Conservation (phyloP, 2,113 vertebrate species). For the Paralichthys olivaceus region DNA sequence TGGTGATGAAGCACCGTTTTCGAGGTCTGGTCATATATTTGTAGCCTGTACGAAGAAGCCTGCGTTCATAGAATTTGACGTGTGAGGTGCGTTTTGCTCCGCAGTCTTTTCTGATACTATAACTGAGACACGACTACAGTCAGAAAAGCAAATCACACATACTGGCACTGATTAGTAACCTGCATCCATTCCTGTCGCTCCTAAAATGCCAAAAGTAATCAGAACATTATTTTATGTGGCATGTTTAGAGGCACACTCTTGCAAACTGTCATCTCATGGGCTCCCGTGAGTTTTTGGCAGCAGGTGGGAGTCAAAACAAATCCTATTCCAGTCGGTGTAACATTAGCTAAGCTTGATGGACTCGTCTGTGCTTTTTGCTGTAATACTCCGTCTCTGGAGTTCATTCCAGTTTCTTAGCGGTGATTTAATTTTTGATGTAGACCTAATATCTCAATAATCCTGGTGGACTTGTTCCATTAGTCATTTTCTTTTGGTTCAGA, state of each 20-base stretch:
- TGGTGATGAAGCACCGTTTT: not conserved
- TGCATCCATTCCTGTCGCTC: not conserved
- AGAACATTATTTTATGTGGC: too few relatives aligned
- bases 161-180: not conserved
- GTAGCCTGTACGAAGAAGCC: not conserved
- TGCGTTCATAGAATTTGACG: not conserved
- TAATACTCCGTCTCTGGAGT: slow-evolving; percentile 7
- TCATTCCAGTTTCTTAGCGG: slow-evolving; percentile 2
- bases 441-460: not conserved
- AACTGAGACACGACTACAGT: not conserved
- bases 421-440: slow-evolving; percentile 1
- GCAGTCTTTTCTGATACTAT: not conserved
- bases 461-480: not conserved
- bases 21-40: not conserved
- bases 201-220: not conserved
- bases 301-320: slow-evolving; percentile 8
- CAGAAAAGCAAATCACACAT: not conserved
- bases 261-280: not conserved
- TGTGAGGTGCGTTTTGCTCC: not conserved
- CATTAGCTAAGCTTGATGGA: slow-evolving; percentile 9
- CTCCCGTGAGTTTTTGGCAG: slow-evolving; percentile 16
- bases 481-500: not conserved
- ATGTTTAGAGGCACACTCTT: not conserved
- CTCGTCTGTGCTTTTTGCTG: slow-evolving; percentile 2
- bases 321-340: slow-evolving; percentile 4